Base-by-base conservation (phyloP, 2,888 invertebrate genomes). In the Idaea straminata region DNA sequence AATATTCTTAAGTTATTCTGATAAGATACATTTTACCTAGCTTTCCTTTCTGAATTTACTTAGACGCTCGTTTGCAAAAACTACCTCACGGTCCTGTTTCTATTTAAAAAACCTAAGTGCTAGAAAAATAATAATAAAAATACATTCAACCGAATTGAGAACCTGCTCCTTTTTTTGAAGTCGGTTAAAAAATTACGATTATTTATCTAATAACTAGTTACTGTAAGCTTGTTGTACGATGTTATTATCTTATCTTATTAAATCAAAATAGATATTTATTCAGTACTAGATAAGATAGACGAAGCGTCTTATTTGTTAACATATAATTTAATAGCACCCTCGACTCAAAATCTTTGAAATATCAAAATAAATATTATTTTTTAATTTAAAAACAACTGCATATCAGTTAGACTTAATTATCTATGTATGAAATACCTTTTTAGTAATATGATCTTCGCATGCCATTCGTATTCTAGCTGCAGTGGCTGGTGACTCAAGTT, bases 391-490 rank as follows among this genome's bases (percentile, higher is more conserved):
- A 47, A 10, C 13, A 47, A 13, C 47, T 47, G 13, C 10, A 7
- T 13, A 47, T 13, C 10, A 10, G 10, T 47, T 47, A 13, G 2
- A 25, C 47, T 13, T 47, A 36, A 36, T 47, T 47, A 47, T 47
- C 47, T 13, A 47, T 47, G 10, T 16, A 36, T 15, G 36, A 62
- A 6, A 61, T 89, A 98, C 97, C 94, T 96, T 95, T 69, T 94
- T 87, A 1, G 96, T 97, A 68, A 98, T 95, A 74, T 95, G 92
- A 85, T 99, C 99, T 74, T 95, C 93, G 79, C 98, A 99, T 15
- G 97, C 96, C 96, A 98, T 96, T 62, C 99, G 94, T 76, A 99
- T 98, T 68, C 96, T 94, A 35, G 97, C 97, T 0, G 97, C 94
- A 0, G 98, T 98, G 0, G 98, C 98, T 4, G 99, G 99, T 5